Percentiles rank a stretch among this genome's conserved stretches.
Conservation (phyloP, 2,113 vertebrate genomes). For the Campylorhamphus procurvoides region DNA sequence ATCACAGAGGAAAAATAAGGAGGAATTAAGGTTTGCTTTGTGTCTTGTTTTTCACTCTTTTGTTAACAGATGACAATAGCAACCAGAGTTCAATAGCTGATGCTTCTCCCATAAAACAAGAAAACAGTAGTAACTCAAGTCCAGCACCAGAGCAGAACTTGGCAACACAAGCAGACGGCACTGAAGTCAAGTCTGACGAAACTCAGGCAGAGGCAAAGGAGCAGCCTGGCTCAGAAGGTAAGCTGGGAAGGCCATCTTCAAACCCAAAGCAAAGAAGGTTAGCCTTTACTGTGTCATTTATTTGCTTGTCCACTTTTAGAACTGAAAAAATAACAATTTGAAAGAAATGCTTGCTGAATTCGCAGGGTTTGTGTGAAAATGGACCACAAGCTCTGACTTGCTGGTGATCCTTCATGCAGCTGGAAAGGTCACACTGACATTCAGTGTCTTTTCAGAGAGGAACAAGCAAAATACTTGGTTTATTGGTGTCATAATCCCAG, state of each 20-base stretch:
- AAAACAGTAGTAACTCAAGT: conserved; percentile 94
- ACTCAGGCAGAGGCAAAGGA: conserved; percentile 82
- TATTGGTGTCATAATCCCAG: background rate
- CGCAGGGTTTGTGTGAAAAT: background rate
- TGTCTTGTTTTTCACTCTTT: background rate
- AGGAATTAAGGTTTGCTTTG: background rate
- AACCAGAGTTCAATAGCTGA: conserved; percentile 98
- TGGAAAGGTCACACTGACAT: conserved; percentile 26
- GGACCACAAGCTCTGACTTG: background rate
- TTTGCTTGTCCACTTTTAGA: background rate
- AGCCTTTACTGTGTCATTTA: background rate
- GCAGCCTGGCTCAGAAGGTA: conserved; percentile 82
- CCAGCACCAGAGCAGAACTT: conserved; percentile 85
- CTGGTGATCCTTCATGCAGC: background rate
- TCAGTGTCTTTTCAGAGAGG: background rate
- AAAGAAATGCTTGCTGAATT: background rate
- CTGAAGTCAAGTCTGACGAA: conserved; percentile 84
- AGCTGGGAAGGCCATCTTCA: background rate
- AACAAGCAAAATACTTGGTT: background rate
- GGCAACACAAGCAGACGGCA: conserved; percentile 76
- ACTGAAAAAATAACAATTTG: background rate
- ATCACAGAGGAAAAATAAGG: background rate
- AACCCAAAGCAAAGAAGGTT: background rate
- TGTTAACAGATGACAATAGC: conserved; percentile 90
- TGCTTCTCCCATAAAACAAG: conserved; percentile 94